Conservation (phyloP, 1,140 invertebrate species). For the Lasioglossum albipes region DNA sequence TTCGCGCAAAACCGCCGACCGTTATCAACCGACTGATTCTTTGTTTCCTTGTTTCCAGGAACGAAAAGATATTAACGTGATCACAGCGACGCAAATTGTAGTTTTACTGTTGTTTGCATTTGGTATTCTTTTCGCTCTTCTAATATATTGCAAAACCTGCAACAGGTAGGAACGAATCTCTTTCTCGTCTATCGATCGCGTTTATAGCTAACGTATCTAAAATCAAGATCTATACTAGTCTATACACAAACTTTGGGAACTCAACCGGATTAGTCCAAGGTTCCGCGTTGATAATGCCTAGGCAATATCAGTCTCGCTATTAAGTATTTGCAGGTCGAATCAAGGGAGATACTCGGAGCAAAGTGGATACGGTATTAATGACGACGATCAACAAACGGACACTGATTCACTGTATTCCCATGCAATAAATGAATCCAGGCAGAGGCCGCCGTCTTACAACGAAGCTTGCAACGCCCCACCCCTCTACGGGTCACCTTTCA, state of each 20-base stretch:
- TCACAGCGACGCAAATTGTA: constrained; percentile 53
- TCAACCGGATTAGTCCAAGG: no score
- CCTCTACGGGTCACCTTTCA: constrained; percentile 37
- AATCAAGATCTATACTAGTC: no score
- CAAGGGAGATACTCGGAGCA: background rate
- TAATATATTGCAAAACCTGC: constrained; percentile 59
- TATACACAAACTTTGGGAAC: no score
- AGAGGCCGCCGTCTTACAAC: constrained; percentile 49
- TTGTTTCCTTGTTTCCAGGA: constrained; percentile 44
- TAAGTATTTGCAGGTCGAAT: background rate
- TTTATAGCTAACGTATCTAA: background rate
- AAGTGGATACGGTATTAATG: no score
- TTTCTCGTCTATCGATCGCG: background rate
- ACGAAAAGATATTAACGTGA: constrained; percentile 28
- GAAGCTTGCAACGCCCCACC: constrained; percentile 59
- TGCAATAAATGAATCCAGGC: background rate
- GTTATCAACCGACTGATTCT: no score
- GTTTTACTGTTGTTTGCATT: constrained; percentile 57
- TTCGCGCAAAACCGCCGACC: background rate
- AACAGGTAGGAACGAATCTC: constrained; percentile 48
- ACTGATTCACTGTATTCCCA: background rate
- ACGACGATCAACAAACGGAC: no score
- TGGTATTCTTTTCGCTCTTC: constrained; percentile 48
- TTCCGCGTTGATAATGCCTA: background rate
- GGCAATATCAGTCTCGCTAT: background rate